Base-by-base conservation (phyloP, 2,797 vertebrate species). In the Acomys russatus region DNA sequence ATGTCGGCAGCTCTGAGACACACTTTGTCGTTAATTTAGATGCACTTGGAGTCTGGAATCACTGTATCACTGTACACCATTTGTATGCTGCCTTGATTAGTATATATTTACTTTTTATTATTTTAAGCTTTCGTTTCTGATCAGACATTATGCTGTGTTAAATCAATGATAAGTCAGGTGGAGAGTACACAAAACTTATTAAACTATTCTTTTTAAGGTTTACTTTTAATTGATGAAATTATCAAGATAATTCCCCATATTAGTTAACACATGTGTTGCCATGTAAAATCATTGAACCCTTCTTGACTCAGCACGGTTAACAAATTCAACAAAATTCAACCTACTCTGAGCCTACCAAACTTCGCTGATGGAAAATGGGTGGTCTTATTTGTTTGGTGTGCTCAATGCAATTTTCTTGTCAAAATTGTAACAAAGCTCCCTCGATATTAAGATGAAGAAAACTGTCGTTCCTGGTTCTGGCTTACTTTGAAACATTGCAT, bases 261-360 rank as follows among this genome's bases (percentile, higher is more conserved):
- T 44, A 22, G 12, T 68, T 54, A 28, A 63, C 15, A 63, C n/a
- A 63, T 3, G 9, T 4, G 18, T 68, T 76, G 22, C 4, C 28
- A 61, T 11, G 20, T 20, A 25, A 80, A 51, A 1, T 51, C 18
- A 30, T 63, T 44, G 63, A 86, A 54, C n/a, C 33, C 35, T 77
- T 70, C 51, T 61, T 64, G 28, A 77, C 22, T 71, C 49, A 33
- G 30, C 25, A 91, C 1, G 14, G 63, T 18, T 82, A 70, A 6
- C 74, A 91, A 90, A 80, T 63, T 77, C 10, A 64, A 61, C n/a
- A 84, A 77, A 86, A 96, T 22, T 84, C 25, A 95, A 54, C 38
- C 91, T 74, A 30, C 11, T 77, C 17, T 44, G 5, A 9, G 6
- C 51, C 51, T 51, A 51, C n/a, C 33, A 66, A 79, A 61, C 70